A percentile compares a stretch with the other conserved stretches of the same genome.
Conservation (phyloP, 2,888 invertebrate genomes). For the Noctua pronuba region DNA sequence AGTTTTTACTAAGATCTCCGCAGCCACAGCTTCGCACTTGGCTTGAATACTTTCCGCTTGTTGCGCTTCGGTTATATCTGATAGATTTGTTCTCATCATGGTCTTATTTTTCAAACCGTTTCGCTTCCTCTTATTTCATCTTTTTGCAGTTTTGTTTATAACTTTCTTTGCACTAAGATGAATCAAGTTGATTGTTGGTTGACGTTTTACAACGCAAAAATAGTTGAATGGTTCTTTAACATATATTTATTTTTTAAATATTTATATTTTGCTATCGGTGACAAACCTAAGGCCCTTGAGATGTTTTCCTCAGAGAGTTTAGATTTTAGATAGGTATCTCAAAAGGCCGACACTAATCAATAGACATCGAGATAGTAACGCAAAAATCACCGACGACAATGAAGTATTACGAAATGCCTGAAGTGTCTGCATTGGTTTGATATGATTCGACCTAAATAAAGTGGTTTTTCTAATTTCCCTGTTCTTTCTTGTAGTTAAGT, state of each 20-base stretch:
- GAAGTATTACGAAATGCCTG: background rate
- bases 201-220: slow-evolving; percentile 2
- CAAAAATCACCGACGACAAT: background rate
- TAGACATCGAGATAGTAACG: background rate
- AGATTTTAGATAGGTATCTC: background rate
- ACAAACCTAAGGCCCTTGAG: slow-evolving; percentile 11
- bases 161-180: slow-evolving; percentile 42
- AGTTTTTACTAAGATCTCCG: slow-evolving; percentile 81
- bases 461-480: slow-evolving; percentile 21
- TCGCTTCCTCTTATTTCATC: slow-evolving; percentile 24
- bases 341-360: background rate
- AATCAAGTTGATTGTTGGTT: slow-evolving; percentile 9
- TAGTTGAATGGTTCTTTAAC: background rate
- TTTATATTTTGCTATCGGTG: slow-evolving; percentile 16
- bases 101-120: slow-evolving; percentile 53
- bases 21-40: slow-evolving; percentile 68
- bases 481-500: slow-evolving; percentile 5
- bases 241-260: background rate
- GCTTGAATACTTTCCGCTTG: slow-evolving; percentile 75
- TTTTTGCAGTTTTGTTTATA: slow-evolving; percentile 24
- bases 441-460: slow-evolving; percentile 15
- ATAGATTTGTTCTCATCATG: slow-evolving; percentile 48
- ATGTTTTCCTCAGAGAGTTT: background rate
- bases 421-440: background rate
- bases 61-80: slow-evolving; percentile 52